A percentile compares a stretch with the other conserved stretches of the same genome.
Conservation (phyloP, 2,797 vertebrate species). For the Salmo trutta region DNA sequence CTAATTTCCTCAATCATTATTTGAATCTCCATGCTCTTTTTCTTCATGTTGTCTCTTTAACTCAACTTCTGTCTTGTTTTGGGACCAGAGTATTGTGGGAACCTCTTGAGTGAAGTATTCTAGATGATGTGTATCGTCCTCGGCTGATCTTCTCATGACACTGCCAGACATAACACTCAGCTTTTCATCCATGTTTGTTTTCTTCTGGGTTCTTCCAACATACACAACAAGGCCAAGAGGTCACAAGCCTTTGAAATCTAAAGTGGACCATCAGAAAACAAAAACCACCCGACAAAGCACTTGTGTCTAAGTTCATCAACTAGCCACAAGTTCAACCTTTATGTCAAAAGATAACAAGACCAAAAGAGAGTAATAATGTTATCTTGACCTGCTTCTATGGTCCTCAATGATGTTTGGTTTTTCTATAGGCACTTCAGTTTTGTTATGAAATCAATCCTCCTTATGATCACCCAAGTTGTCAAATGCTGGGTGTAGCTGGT, state of each 20-base stretch:
- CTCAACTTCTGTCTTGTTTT: slow-evolving; percentile 14
- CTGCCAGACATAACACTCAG: too few relatives aligned
- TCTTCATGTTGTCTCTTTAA: slow-evolving; percentile 12
- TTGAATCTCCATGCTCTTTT: neutral
- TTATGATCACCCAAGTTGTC: neutral
- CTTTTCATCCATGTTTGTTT: too few relatives aligned
- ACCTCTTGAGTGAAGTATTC: slow-evolving; percentile 8
- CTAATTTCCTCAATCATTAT: neutral
- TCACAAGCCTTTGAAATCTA: too few relatives aligned
- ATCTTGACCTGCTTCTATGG: neutral
- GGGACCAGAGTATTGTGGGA: slow-evolving; percentile 58
- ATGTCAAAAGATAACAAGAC: neutral
- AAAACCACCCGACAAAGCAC: neutral
- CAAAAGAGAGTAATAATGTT: neutral
- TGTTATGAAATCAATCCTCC: neutral
- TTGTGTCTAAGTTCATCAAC: neutral
- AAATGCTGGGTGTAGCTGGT: too few relatives aligned
- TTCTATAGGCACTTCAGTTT: neutral
- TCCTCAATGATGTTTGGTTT: neutral
- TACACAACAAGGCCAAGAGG: too few relatives aligned
- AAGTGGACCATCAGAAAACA: neutral
- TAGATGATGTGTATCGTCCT: too few relatives aligned
- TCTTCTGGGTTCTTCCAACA: too few relatives aligned
- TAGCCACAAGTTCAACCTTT: neutral
- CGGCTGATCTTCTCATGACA: too few relatives aligned